Evolutionary conservation across 2,888 invertebrate genomes (phyloP).

Genomic region (Schizotus pectinicornis): DNA sequence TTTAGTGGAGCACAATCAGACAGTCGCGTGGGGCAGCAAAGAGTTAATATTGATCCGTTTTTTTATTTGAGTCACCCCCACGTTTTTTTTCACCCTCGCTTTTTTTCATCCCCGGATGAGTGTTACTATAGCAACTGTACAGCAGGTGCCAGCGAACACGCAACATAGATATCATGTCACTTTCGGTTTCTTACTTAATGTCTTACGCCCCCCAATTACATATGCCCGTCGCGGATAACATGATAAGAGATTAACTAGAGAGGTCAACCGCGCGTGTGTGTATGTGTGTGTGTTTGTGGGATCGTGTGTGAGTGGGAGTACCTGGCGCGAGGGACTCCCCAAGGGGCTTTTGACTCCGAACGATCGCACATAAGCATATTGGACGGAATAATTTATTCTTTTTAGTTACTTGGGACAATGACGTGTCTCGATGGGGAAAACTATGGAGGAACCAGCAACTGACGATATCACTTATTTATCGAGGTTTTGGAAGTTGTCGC

Average conservation of each 20-base stretch:
- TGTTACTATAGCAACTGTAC: conserved; percentile 70
- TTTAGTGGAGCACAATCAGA: conserved; percentile 45
- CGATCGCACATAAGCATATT: no score
- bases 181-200: conserved; percentile 54
- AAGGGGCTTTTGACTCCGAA: no score
- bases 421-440: no score
- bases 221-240: conserved; percentile 13
- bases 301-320: no score
- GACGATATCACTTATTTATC: no score
- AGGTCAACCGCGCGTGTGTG: neutral
- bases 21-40: conserved; percentile 62
- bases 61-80: conserved; percentile 70
- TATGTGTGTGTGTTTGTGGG: no score
- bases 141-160: conserved; percentile 61
- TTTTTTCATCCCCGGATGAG: conserved; percentile 64
- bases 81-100: conserved; percentile 66
- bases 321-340: no score
- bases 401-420: no score
- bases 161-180: conserved; percentile 58
- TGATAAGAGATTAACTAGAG: neutral
- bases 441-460: no score
- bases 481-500: no score
- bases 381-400: no score
- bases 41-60: conserved; percentile 74
- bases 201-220: conserved; percentile 48